Conservation (phyloP, 2,113 vertebrate species). For the Desmodus rotundus region DNA sequence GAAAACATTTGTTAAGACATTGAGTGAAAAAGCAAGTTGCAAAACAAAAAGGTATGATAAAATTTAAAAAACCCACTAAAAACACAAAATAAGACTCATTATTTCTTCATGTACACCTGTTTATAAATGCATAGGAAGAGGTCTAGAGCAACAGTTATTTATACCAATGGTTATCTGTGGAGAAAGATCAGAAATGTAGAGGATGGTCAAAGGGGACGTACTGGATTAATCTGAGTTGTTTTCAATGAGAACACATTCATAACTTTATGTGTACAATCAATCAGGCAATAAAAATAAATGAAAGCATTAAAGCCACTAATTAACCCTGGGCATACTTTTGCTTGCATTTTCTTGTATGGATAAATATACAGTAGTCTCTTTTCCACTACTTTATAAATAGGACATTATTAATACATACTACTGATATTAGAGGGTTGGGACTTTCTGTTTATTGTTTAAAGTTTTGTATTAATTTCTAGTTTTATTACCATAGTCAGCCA, state of each 20-base stretch:
- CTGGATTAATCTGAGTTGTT: not conserved
- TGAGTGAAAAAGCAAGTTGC: not conserved
- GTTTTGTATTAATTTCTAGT: conserved; percentile 1
- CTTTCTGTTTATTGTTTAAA: not conserved
- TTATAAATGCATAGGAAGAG: not conserved
- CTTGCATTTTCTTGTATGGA: not conserved
- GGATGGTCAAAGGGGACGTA: not conserved
- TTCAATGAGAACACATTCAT: not conserved
- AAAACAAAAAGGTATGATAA: not conserved
- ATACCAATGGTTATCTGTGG: not conserved
- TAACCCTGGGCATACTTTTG: not conserved
- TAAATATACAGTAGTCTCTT: not conserved
- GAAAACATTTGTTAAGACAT: not conserved
- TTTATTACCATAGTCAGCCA: not conserved
- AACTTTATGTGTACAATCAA: not conserved
- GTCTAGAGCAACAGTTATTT: not conserved
- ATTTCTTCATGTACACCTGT: not conserved
- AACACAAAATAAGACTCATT: not conserved
- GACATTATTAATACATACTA: not conserved
- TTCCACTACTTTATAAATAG: not conserved
- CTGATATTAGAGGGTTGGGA: not conserved
- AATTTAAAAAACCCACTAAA: not conserved
- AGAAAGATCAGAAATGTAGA: not conserved
- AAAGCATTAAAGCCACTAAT: not conserved
- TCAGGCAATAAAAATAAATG: conserved; percentile 7